Percentiles rank a stretch among this genome's conserved stretches.
Evolutionary conservation across 2,888 invertebrate species (phyloP).

Genomic region (Lobophora halterata): DNA sequence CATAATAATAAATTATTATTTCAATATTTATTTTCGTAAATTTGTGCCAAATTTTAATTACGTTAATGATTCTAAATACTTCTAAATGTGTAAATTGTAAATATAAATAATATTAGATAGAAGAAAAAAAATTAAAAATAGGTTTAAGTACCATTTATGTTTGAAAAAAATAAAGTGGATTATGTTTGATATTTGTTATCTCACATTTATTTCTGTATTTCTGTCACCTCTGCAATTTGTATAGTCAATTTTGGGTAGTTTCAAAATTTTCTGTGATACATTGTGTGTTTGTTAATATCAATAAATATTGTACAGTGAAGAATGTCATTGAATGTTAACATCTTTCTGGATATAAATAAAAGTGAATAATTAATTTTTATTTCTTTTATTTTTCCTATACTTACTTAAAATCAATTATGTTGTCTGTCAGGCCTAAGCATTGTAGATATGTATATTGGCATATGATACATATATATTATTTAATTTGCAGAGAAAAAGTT

Average conservation of each 20-base stretch:
- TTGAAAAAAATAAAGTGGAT: no score
- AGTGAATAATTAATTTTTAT: conserved; percentile 43
- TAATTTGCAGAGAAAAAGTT: no score
- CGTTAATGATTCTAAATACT: neutral
- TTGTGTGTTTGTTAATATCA: conserved; percentile 69
- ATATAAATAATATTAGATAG: conserved; percentile 18
- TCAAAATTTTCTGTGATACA: conserved; percentile 79
- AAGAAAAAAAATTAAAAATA: conserved; percentile 19
- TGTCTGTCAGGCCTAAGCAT: neutral
- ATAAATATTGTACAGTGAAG: conserved; percentile 30
- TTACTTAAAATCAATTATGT: neutral
- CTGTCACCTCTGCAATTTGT: no score
- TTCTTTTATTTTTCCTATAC: conserved; percentile 9
- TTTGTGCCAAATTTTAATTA: conserved; percentile 12
- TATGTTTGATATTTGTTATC: no score
- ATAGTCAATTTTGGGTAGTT: conserved; percentile 78
- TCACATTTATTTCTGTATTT: no score
- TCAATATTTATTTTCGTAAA: no score
- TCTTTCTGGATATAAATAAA: conserved; percentile 73
- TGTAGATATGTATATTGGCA: no score
- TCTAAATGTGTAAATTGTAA: conserved; percentile 18
- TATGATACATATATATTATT: no score
- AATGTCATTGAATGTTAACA: conserved; percentile 68
- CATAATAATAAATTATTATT: no score
- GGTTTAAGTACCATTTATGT: no score